These are phyloP conservation scores for Vollenhovia emeryi DNA, from an alignment of 1,140 invertebrate species.

Conservation along the genomic window DNA sequence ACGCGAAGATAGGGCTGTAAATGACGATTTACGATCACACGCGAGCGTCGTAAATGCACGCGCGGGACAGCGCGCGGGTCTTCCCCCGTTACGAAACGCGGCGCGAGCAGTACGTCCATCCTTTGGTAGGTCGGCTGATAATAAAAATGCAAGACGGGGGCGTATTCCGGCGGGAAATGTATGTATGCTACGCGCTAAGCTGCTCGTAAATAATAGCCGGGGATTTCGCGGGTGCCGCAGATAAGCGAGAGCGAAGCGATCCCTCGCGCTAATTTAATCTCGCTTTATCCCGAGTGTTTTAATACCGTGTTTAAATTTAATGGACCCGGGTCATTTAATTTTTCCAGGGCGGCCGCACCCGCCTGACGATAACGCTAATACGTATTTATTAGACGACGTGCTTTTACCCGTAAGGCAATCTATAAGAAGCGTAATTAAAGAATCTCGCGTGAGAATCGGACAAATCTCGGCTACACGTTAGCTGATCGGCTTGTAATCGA, in stretches of 20 bases:
- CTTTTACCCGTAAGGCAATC: neutral
- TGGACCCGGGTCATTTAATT: constrained; percentile 51
- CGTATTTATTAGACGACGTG: constrained; percentile 23
- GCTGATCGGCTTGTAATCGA: neutral
- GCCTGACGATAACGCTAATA: constrained; percentile 37
- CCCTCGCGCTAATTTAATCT: constrained; percentile 57
- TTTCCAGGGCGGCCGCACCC: neutral
- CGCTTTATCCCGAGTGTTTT: constrained; percentile 54
- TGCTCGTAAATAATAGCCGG: constrained; percentile 51
- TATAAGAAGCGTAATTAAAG: neutral
- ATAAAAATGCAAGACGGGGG: constrained; percentile 47
- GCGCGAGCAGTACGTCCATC: neutral
- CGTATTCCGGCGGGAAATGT: constrained; percentile 33
- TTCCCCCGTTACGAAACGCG: neutral
- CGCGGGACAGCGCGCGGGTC: neutral
- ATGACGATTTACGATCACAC: constrained; percentile 43
- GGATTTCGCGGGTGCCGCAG: constrained; percentile 41
- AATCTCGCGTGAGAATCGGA: neutral
- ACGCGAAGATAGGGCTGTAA: constrained; percentile 12
- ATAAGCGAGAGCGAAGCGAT: constrained; percentile 49
- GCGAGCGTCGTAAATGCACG: constrained; percentile 36
- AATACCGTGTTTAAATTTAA: constrained; percentile 59
- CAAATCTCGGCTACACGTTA: neutral
- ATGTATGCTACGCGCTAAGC: constrained; percentile 49
- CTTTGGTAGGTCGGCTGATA: constrained; percentile 24